Base-by-base conservation (phyloP, 2,888 invertebrate species). In the Lasioglossum leucozonium region DNA sequence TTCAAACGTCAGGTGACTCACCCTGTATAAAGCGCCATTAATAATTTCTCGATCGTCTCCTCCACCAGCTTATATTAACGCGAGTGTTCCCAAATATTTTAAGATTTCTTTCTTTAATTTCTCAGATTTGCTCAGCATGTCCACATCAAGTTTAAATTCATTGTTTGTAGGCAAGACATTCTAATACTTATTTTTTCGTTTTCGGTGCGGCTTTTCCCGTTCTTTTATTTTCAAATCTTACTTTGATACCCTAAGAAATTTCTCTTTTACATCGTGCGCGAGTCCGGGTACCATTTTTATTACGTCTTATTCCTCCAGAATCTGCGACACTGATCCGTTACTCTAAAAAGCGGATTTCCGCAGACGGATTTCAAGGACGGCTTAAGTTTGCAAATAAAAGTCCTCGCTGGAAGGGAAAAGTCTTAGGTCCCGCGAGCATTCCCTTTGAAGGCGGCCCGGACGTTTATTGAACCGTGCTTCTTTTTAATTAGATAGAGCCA, bases 311-410 rank as follows among this genome's bases (percentile, higher is more conserved):
- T 22, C 37, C 37, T 67, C n/a, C 34, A 3, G 72, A 34, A 47
- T 73, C 47, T 30, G 34, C 30, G 34, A 73, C 47, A 22, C 74
- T 72, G 44, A 47, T 72, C 30, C 72, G 30, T 30, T 47, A 18
- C 26, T 47, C 30, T 26, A 47, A 72, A 44, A 44, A 72, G 30
- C 26, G 13, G 18, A 72, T 72, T 30, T 72, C n/a, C 44, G 47
- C 47, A 30, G 44, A 72, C 30, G 16, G 8, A 16, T n/a, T 26
- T 2, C 18, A 22, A 51, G 40, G 72, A 55, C 37, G 37, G 37
- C n/a, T 40, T 22, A 37, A 67, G 67, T n/a, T 67, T 37, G 37
- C 67, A 37, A 67, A 67, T 67, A 67, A 67, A 37, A 40, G 67
- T 37, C 22, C 34, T 11, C 3, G n/a, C 10, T n/a, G 22, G n/a